Evolutionary conservation across 2,113 vertebrate genomes (phyloP).

Genomic region (Mola mola): DNA sequence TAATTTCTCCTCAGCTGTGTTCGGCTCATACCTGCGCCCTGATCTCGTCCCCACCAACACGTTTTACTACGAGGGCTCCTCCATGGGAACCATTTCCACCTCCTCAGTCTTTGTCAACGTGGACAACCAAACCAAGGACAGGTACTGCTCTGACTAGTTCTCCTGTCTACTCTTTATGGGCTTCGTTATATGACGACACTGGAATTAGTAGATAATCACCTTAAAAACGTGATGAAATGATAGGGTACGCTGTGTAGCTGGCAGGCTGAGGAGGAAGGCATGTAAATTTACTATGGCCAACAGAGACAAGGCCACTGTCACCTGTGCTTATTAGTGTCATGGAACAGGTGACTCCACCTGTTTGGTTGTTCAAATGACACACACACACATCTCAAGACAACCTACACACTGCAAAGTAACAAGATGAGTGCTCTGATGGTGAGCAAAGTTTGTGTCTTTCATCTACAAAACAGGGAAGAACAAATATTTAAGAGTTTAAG

Average conservation of each 20-base stretch:
- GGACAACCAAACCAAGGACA: conserved; percentile 80
- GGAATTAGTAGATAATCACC: background rate
- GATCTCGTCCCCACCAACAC: conserved; percentile 89
- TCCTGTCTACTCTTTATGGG: background rate
- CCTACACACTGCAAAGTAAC: no score
- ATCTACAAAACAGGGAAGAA: no score
- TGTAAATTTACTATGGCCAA: background rate
- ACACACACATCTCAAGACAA: no score
- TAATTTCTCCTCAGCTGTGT: conserved; percentile 72
- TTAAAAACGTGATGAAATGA: background rate
- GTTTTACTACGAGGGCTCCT: conserved; percentile 88
- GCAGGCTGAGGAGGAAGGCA: background rate
- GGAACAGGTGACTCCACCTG: conserved; percentile 41
- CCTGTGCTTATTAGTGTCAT: conserved; percentile 17
- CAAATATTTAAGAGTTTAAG: no score
- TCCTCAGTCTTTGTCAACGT: conserved; percentile 88
- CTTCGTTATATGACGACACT: no score
- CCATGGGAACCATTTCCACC: conserved; percentile 91
- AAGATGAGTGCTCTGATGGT: no score
- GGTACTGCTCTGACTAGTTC: conserved; percentile 60
- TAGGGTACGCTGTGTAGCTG: background rate
- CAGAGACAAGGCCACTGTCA: conserved; percentile 7
- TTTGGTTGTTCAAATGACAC: background rate
- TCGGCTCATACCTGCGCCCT: conserved; percentile 82
- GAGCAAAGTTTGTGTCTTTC: no score